Evolutionary conservation across 2,888 invertebrate species (phyloP), one percentile per base, ranked within the genome.

Genomic region (Heliconius erato): DNA sequence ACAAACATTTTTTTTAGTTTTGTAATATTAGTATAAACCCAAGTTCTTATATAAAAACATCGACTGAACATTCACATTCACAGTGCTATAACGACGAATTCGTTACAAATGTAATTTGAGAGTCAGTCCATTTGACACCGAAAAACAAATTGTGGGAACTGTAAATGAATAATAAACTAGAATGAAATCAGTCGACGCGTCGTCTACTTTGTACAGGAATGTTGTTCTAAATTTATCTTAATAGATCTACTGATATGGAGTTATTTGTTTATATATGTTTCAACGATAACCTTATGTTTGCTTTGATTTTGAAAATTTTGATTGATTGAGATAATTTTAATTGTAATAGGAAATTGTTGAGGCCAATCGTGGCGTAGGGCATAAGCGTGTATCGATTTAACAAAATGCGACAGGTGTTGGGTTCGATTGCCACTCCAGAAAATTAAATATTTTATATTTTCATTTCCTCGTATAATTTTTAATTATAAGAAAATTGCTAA

Each of bases 131-230:
- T 80, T 78, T 80, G 79, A 84, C 74, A 80, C 76, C 67, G 79
- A 74, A 67, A 78, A 63, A 78, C 49, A 74, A 82, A 49, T 78
- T 82, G 80, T 82, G 80, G 74, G 80, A 82, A 80, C 69, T 76
- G 63, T 63, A 76, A 76, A 76, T 76, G 59, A 76, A 76, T 76
- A 63, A 32, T 59, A n/a, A 35, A 74, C 63, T 59, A 26, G 49
- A 76, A 59, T 44, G 19, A 28, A 28, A 78, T 65, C 68, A 49
- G 28, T 49, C 44, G 40, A 67, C 77, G 65, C 59, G 7, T 54
- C 49, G 74, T 23, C 65, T 28, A 67, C 19, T 77, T 44, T 35
- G 19, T 63, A 77, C 5, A 6, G n/a, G 19, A 74, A 54, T 59
- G 28, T 23, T 26, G 78, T 78, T 65, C 11, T 40, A 26, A 28